A percentile compares a stretch with the other conserved stretches of the same genome.
Conservation (phyloP, 2,797 vertebrate genomes). For the Lepidocolaptes lacrymiger region DNA sequence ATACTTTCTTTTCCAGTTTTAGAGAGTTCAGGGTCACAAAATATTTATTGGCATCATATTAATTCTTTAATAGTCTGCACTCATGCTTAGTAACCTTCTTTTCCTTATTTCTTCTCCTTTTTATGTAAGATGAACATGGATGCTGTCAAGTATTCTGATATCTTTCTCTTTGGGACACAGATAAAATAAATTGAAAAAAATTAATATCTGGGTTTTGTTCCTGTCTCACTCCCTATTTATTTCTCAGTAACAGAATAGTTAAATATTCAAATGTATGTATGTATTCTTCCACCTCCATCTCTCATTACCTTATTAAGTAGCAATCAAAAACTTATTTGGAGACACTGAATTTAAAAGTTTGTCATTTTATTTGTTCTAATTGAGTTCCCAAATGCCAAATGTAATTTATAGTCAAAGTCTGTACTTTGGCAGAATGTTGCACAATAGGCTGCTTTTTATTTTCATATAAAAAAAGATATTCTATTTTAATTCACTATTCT, state of each 20-base stretch:
- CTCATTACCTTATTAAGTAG: slow-evolving; percentile 1
- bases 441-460: background rate
- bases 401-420: background rate
- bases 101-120: background rate
- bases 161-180: background rate
- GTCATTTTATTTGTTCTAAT: slow-evolving; percentile 19
- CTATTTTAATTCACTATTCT: background rate
- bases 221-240: background rate
- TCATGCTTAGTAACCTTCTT: background rate
- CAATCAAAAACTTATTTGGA: slow-evolving; percentile 42
- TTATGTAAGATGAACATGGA: background rate
- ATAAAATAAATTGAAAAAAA: background rate
- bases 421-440: background rate
- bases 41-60: background rate
- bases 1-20: background rate
- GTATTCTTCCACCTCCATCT: background rate
- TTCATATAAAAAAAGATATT: background rate
- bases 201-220: background rate
- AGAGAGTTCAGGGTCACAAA: background rate
- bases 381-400: slow-evolving; percentile 10
- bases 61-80: background rate
- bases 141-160: background rate
- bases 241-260: background rate
- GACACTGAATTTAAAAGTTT: slow-evolving; percentile 8
- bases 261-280: background rate